Base-by-base conservation (phyloP, 2,888 invertebrate species). In the Helobdella robusta region DNA sequence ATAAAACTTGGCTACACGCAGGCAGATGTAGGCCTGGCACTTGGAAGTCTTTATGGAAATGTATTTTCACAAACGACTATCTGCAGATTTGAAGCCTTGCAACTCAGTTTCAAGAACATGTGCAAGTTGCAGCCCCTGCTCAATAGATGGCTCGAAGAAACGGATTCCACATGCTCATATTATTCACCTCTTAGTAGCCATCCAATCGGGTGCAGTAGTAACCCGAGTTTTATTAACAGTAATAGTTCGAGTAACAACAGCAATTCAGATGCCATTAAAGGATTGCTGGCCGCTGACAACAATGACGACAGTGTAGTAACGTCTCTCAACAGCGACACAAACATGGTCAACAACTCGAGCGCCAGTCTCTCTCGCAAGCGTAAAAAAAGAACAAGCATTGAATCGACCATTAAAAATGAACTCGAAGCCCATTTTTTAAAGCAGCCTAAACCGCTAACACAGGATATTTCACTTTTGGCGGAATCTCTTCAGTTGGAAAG, bases 11-110 rank as follows among this genome's bases (percentile, higher is more conserved):
- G 98, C 73, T 95, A 94, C 83, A 95, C 95, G 71, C 95, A 97
- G 82, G 95, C 95, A 46, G 97, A 98, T 82, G 98, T 98, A 48
- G 97, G 98, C 66, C 85, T 97, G 71, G 97, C 98, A 69, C 85
- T 98, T 73, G 98, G 98, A 73, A 97, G 95, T 30, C 86, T 98
- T 44, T 98, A 98, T 83, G 98, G 98, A 72, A 98, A 98, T 81
- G 98, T 98, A 69, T 98, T 98, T 84, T 94, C 94, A 70, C 98
- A 98, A 84, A 98, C 98, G 74, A 98, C 98, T 74, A 98, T 98
- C 82, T 98, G 98, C 83, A 86, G 94, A 80, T 98, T 98, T 83
- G 98, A 98, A 83, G 97, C 98, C 77, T 84, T 98, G 76, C 97
- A 98, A 82, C 84, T 98, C 76, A 93, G 93, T 83, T 98, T 97